A percentile compares a stretch with the other conserved stretches of the same genome.
Evolutionary conservation across 2,888 invertebrate species (phyloP).

Genomic region (Drosophila mimica): DNA sequence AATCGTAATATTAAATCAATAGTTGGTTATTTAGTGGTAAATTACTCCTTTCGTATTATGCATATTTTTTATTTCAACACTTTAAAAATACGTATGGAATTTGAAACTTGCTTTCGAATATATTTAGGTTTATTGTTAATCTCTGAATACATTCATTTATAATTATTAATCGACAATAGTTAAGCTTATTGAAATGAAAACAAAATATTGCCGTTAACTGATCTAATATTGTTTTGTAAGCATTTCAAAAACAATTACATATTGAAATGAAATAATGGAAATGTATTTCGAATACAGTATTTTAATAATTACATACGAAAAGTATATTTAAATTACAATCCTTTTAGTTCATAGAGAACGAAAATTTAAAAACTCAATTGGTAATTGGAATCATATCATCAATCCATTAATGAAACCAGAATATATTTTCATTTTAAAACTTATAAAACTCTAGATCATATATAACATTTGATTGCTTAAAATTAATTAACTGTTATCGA

Average conservation of each 20-base stretch:
- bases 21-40: neutral
- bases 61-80: neutral
- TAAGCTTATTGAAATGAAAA: neutral
- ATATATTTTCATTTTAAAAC: neutral
- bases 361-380: neutral
- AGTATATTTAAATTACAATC: neutral
- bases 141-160: neutral
- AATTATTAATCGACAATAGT: neutral
- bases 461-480: conserved; percentile 3
- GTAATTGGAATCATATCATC: neutral
- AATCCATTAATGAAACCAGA: neutral
- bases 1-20: neutral
- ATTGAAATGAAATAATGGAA: neutral
- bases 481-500: neutral
- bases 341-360: neutral
- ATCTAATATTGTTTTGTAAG: neutral
- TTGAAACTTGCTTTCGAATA: neutral
- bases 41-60: neutral
- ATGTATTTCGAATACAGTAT: neutral
- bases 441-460: conserved; percentile 4
- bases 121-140: neutral
- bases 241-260: neutral
- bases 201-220: neutral
- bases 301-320: neutral
- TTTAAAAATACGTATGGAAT: neutral